Percentiles rank a stretch among this genome's conserved stretches.
Evolutionary conservation across 2,888 invertebrate species (phyloP).

Genomic region (Cephus sareptanus): DNA sequence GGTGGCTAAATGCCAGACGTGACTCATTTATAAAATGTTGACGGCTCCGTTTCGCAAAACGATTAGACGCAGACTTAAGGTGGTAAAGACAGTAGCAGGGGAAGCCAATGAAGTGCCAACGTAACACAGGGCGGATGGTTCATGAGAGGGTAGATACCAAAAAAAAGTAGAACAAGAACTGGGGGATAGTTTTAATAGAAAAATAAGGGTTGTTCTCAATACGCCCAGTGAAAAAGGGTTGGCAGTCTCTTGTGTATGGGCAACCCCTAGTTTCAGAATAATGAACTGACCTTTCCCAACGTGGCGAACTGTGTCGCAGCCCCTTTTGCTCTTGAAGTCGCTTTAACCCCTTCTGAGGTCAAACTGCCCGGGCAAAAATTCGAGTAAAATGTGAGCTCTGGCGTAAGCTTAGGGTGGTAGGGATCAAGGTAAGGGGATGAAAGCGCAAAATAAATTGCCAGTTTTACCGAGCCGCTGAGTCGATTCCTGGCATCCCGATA

Average conservation of each 20-base stretch:
- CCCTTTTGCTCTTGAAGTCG: too few relatives aligned
- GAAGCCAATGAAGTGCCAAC: background rate
- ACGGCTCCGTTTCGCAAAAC: background rate
- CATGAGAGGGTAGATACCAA: background rate
- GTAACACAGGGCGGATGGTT: background rate
- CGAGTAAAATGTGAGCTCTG: background rate
- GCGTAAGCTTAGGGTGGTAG: background rate
- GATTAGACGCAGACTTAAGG: background rate
- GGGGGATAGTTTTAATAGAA: background rate
- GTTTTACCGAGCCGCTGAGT: background rate
- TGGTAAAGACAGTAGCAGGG: background rate
- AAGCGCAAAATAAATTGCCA: background rate
- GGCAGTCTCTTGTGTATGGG: background rate
- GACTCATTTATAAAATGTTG: slow-evolving; percentile 29
- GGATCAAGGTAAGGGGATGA: background rate
- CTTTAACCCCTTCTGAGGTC: background rate
- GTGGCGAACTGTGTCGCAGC: background rate
- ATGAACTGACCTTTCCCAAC: background rate
- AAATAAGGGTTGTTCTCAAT: background rate
- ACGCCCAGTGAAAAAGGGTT: background rate
- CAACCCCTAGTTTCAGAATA: background rate
- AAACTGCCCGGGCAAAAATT: background rate
- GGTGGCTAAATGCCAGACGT: slow-evolving; percentile 11
- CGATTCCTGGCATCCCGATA: background rate
- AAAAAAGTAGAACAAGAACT: background rate